These are phyloP conservation scores for Zoroaster sp. DNA, from an alignment of 53 echinoderm and acorn worm species.

Conservation along the genomic window DNA sequence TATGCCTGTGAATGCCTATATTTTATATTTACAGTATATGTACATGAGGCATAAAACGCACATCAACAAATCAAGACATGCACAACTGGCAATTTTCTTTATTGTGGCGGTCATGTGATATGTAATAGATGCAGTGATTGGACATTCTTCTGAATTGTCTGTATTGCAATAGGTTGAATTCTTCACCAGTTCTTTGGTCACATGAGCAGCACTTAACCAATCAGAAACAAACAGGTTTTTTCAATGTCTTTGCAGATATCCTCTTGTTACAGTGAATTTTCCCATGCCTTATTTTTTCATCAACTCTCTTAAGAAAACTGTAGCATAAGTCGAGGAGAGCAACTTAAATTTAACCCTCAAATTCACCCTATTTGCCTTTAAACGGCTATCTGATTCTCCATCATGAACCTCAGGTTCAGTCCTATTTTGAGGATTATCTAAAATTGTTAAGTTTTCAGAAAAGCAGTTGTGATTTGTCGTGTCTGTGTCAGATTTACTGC, in stretches of 20 bases:
- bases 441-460: background rate
- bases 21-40: no score
- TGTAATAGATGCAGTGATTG: no score
- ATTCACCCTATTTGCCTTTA: background rate
- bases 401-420: background rate
- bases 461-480: background rate
- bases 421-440: background rate
- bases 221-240: background rate
- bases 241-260: no score
- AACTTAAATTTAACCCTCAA: conserved; percentile 64
- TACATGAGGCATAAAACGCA: no score
- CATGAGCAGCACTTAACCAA: background rate
- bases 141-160: no score
- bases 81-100: no score
- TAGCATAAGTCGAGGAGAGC: conserved; percentile 83
- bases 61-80: no score
- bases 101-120: no score
- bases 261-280: background rate
- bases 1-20: no score
- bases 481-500: background rate
- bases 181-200: no score
- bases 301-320: conserved; percentile 77
- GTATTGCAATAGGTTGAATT: no score
- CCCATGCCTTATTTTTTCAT: conserved; percentile 37
- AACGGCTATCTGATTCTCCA: background rate